Base-by-base conservation (phyloP, 2,888 invertebrate species). In the Hemicrepidius hirtus region DNA sequence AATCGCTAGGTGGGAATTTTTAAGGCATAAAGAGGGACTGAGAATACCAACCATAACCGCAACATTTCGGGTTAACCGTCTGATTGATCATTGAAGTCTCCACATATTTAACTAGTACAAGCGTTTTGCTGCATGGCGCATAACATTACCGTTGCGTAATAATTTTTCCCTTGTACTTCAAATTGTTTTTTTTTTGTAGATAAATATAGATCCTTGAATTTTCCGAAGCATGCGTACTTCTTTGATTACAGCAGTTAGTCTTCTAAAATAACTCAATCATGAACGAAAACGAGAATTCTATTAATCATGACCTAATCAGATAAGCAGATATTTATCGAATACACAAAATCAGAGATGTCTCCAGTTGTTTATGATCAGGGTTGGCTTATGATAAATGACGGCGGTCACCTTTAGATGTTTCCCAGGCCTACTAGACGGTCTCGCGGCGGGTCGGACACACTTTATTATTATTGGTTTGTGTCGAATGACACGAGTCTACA, bases 331-430 rank as follows among this genome's bases (percentile, higher is more conserved):
- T 69, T 69, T 74, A 74, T 74, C 73, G 73, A 74, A 74, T 74
- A 74, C 66, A 74, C 70, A 74, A 74, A 69, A 74, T 74, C 73
- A 66, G 69, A 66, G 67, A 67, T 74, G 74, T 74, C 74, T 74
- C 74, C 73, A 69, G 74, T 74, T 74, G 74, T 76, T 76, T 74
- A 76, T 62, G 71, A 71, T 74, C 75, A 60, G 74, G 75, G 75
- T 74, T 68, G 75, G 64, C 71, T 72, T 76, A 76, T 76, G 75
- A 76, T 74, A 71, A 76, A 76, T 76, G 75, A 74, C 68, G 74
- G 73, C 74, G 75, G 75, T 55, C 75, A 70, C 75, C 72, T 73
- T 71, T 60, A 74, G 73, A 74, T 70, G 70, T 74, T 74, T 70
- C 73, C 73, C 70, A 74, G 70, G 73, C 66, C 67, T 74, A 65